phyloP scores from a whole-genome alignment of 2,888 invertebrate genomes.

The Tenthredo livida region DNA sequence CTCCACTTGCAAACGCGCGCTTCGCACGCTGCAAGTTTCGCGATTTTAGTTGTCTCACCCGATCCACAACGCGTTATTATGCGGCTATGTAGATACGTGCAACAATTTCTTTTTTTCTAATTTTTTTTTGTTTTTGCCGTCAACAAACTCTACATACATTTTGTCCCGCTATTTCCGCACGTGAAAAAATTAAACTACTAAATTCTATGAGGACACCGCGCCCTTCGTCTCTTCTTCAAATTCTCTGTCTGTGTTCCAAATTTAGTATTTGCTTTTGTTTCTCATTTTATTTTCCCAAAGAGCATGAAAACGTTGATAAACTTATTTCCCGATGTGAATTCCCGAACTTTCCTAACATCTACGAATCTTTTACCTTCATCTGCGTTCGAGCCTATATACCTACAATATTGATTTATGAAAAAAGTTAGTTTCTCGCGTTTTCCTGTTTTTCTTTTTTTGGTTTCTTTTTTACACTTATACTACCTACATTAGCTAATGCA shows the following conservation, averaged over 20 bases:
- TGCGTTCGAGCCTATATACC: too few species aligned
- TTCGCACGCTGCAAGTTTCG: not conserved
- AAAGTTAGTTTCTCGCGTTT: not conserved
- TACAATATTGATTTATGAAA: too few species aligned
- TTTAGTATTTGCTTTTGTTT: not conserved
- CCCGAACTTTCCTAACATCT: not conserved
- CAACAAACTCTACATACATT: not conserved
- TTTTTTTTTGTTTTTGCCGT: not conserved
- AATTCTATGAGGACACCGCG: not conserved
- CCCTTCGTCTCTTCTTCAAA: not conserved
- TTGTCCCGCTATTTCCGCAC: not conserved
- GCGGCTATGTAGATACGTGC: not conserved
- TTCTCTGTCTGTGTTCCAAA: not conserved
- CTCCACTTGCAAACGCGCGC: conserved; percentile 26
- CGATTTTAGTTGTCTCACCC: conserved; percentile 52
- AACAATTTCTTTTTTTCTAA: not conserved
- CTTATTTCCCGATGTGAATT: too few species aligned
- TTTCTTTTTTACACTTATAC: not conserved
- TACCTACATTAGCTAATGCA: not conserved
- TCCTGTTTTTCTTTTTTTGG: not conserved
- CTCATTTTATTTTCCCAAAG: not conserved
- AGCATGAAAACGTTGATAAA: not conserved
- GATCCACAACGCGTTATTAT: conserved; percentile 55
- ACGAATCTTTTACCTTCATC: not conserved
- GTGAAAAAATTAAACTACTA: not conserved